Conservation (phyloP, 1,140 invertebrate genomes). For the Tetramorium alpestre region DNA sequence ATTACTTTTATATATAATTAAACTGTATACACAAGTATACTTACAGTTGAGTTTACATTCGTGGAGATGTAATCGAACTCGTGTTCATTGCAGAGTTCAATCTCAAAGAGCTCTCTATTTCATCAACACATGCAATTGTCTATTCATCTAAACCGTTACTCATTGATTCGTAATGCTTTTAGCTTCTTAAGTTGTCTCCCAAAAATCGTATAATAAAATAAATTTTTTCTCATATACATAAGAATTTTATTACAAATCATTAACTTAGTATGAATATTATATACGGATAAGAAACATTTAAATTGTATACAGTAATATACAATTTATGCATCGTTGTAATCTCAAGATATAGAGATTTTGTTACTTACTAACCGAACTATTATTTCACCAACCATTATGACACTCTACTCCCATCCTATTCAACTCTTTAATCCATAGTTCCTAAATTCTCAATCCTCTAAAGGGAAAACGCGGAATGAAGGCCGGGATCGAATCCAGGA, state of each 20-base stretch:
- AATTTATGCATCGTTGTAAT: constrained; percentile 9
- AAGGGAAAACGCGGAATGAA: too few species aligned
- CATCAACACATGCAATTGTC: not conserved
- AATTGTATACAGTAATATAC: not conserved
- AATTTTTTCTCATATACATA: not conserved
- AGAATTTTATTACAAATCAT: not conserved
- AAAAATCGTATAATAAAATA: not conserved
- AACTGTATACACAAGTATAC: not conserved
- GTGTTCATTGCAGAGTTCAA: not conserved
- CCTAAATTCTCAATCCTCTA: too few species aligned
- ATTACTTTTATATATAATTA: constrained; percentile 8
- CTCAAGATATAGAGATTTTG: not conserved
- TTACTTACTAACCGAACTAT: not conserved
- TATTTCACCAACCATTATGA: too few species aligned
- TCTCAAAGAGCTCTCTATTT: constrained; percentile 27
- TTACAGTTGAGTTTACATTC: not conserved
- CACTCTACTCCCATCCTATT: too few species aligned
- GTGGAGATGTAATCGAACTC: not conserved
- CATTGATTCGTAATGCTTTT: not conserved
- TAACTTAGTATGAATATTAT: not conserved
- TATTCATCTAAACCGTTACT: not conserved
- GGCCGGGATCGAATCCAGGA: too few species aligned
- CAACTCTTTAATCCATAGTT: too few species aligned
- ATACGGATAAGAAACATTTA: not conserved
- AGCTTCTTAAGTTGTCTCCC: not conserved